A percentile compares a stretch with the other conserved stretches of the same genome.
phyloP scores from a whole-genome alignment of 37 sponge, comb jelly and placozoan species.

The Lycopodina hypogea region DNA sequence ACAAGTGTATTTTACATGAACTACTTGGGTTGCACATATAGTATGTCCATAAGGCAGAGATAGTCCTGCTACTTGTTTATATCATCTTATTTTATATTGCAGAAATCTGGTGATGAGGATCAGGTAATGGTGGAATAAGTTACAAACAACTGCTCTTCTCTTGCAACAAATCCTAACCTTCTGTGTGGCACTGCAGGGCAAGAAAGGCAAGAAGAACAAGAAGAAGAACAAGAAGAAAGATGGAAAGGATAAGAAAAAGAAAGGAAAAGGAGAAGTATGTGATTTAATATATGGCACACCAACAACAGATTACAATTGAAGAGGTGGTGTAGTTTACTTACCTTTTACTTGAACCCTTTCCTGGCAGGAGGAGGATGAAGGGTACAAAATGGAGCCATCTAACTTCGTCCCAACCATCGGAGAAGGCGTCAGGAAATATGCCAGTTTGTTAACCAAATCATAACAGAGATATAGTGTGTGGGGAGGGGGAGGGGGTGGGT shows the following conservation, averaged over 20 bases:
- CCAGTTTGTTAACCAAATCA: conserved; percentile 37
- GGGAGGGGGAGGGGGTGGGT: no score
- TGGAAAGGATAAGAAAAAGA: conserved; percentile 68
- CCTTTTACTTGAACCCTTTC: no score
- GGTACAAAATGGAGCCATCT: conserved; percentile 85
- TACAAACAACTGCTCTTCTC: no score
- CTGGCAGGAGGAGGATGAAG: conserved; percentile 84
- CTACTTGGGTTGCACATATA: no score
- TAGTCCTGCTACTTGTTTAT: no score
- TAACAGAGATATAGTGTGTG: not conserved
- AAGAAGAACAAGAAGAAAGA: conserved; percentile 75
- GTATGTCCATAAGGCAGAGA: no score
- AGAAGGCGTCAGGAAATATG: conserved; percentile 61
- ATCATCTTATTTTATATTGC: not conserved
- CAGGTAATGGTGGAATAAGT: not conserved
- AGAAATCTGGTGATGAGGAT: not conserved
- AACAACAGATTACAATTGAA: no score
- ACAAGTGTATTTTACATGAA: no score
- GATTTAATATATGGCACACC: no score
- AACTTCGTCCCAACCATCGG: conserved; percentile 82
- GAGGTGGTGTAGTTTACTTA: not conserved
- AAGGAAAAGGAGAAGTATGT: conserved; percentile 59
- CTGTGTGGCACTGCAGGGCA: conserved; percentile 14
- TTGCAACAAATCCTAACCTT: no score
- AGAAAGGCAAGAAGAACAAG: conserved; percentile 78